Evolutionary conservation across 1,140 invertebrate genomes (phyloP).

Genomic region (Zaprionus nigranus): DNA sequence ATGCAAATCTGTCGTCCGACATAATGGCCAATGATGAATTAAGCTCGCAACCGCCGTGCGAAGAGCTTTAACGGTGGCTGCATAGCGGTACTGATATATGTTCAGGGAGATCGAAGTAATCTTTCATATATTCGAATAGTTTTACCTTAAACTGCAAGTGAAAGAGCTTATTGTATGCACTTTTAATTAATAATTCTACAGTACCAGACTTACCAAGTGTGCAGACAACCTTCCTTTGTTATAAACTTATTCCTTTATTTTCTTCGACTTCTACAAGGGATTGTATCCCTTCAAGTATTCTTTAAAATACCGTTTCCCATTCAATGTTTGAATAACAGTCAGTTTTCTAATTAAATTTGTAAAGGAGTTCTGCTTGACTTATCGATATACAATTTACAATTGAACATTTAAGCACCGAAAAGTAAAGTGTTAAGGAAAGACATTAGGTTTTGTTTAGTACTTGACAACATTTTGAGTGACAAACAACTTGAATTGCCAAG

Average conservation of each 20-base stretch:
- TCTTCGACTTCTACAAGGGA: fast-evolving
- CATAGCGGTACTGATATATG: background rate
- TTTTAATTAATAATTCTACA: background rate
- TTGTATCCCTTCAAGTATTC: background rate
- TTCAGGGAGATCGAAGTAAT: background rate
- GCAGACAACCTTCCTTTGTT: background rate
- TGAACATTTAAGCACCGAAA: background rate
- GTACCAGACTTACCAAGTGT: background rate
- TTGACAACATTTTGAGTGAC: background rate
- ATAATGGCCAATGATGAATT: slow-evolving; percentile 63
- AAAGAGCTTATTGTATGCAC: background rate
- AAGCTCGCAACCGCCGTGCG: slow-evolving; percentile 30
- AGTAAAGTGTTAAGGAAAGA: background rate
- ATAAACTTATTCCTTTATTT: background rate
- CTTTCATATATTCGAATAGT: background rate
- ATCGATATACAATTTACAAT: background rate
- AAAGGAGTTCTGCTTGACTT: background rate
- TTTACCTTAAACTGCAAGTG: background rate
- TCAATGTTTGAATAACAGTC: background rate
- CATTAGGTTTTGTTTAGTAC: background rate
- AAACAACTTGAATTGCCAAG: background rate
- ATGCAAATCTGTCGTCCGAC: slow-evolving; percentile 76
- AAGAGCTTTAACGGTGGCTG: slow-evolving; percentile 1
- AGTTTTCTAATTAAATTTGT: background rate
- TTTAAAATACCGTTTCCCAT: background rate